Evolutionary conservation across 1,140 invertebrate species (phyloP).

Genomic region (Mercenaria mercenaria): DNA sequence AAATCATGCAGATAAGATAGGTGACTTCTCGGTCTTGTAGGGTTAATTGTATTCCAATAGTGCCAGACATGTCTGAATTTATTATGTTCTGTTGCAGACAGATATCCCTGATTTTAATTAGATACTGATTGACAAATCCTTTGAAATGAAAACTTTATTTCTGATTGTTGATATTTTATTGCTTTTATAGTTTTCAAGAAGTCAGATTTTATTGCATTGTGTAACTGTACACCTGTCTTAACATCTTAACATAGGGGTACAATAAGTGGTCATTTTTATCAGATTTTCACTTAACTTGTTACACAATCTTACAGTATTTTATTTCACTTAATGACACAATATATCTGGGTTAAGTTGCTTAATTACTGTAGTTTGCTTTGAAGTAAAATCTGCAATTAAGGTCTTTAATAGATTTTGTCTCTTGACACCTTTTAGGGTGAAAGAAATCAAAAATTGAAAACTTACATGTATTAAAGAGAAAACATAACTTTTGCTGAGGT

Average conservation of each 20-base stretch:
- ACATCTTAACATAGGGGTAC: not conserved
- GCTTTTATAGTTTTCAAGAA: not conserved
- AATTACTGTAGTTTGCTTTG: conserved; percentile 1
- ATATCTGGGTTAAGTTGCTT: not conserved
- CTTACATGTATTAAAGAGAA: too few relatives aligned
- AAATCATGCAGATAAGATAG: too few relatives aligned
- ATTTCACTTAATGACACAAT: not conserved
- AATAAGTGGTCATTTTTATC: not conserved
- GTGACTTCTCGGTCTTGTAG: too few relatives aligned
- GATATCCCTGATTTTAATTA: not conserved
- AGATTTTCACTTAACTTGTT: conserved; percentile 24
- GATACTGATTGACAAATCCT: not conserved
- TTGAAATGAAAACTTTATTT: not conserved
- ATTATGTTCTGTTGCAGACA: too few relatives aligned
- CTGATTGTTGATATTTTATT: not conserved
- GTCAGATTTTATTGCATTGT: not conserved
- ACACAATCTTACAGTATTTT: conserved; percentile 4
- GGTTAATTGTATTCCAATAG: too few relatives aligned
- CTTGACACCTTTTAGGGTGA: not conserved
- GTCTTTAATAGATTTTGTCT: not conserved
- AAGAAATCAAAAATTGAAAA: not conserved
- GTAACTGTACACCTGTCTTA: conserved; percentile 11
- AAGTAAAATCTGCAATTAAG: not conserved
- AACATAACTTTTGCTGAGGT: too few relatives aligned
- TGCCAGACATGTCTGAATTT: too few relatives aligned